phyloP scores from a whole-genome alignment of 2,888 invertebrate genomes.

The Neoaliturus tenellus region DNA sequence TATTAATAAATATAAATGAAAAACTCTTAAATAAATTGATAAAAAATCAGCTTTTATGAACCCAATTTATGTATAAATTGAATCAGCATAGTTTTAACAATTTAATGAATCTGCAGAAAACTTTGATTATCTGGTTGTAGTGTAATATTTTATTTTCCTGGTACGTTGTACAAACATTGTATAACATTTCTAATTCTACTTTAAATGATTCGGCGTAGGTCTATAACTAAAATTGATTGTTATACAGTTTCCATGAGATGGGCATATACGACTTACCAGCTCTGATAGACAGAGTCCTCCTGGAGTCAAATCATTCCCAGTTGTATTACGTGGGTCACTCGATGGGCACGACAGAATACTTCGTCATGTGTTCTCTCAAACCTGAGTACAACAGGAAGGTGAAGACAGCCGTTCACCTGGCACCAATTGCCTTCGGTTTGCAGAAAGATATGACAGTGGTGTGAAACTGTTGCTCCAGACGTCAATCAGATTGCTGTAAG shows the following conservation, averaged over 20 bases:
- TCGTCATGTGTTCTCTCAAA: slow-evolving; percentile 80
- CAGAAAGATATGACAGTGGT: background rate
- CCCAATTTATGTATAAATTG: too few species aligned
- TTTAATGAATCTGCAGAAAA: background rate
- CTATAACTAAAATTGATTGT: too few species aligned
- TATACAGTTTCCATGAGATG: slow-evolving; percentile 90
- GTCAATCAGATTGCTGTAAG: background rate
- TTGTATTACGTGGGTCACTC: slow-evolving; percentile 91
- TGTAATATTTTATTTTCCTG: background rate
- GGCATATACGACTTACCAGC: slow-evolving; percentile 91
- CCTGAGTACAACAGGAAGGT: slow-evolving; percentile 81
- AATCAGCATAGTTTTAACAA: too few species aligned
- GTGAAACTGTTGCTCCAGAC: background rate
- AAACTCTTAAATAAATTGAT: too few species aligned
- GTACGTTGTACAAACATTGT: too few species aligned
- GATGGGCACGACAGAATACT: slow-evolving; percentile 89
- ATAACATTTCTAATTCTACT: too few species aligned
- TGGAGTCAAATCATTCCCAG: slow-evolving; percentile 73
- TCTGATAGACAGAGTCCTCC: slow-evolving; percentile 81
- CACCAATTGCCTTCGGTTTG: slow-evolving; percentile 79
- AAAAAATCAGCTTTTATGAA: too few species aligned
- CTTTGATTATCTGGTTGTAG: background rate
- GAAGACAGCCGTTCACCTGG: slow-evolving; percentile 77
- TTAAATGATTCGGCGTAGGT: too few species aligned
- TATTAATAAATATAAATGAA: too few species aligned